Evolutionary conservation across 2,113 vertebrate genomes (phyloP).

Genomic region (Deroptyus accipitrinus): DNA sequence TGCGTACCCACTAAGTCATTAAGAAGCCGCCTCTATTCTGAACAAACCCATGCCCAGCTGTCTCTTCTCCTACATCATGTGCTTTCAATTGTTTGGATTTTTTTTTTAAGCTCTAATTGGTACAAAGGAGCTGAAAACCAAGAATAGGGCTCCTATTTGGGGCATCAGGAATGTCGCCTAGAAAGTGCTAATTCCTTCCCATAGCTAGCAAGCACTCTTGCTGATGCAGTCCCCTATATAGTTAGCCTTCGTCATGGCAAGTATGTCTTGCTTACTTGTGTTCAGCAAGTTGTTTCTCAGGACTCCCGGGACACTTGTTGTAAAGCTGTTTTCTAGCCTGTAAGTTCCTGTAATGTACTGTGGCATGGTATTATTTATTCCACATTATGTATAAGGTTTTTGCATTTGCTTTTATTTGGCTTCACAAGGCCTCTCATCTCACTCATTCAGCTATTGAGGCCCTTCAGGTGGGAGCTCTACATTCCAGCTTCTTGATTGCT

Average conservation of each 20-base stretch:
- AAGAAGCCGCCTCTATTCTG: neutral
- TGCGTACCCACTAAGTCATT: neutral
- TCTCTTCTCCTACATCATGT: neutral
- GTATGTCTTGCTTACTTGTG: neutral
- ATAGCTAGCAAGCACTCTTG: neutral
- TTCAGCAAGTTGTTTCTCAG: neutral
- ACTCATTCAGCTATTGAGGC: neutral
- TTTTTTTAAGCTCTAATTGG: neutral
- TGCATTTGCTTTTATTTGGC: neutral
- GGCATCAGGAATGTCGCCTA: accelerated
- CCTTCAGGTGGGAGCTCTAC: neutral
- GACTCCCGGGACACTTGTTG: neutral
- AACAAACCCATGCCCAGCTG: neutral
- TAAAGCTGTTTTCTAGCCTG: neutral
- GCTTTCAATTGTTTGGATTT: neutral
- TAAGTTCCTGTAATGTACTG: accelerated
- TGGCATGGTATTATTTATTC: neutral
- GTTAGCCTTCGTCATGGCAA: neutral
- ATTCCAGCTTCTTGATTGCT: neutral
- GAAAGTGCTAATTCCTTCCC: neutral
- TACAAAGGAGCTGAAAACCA: neutral
- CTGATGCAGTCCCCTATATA: neutral
- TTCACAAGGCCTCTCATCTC: neutral
- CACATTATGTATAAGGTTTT: neutral
- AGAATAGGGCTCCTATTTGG: neutral